phyloP scores from a whole-genome alignment of 1,140 invertebrate species.

The Drosophila arawakana region DNA sequence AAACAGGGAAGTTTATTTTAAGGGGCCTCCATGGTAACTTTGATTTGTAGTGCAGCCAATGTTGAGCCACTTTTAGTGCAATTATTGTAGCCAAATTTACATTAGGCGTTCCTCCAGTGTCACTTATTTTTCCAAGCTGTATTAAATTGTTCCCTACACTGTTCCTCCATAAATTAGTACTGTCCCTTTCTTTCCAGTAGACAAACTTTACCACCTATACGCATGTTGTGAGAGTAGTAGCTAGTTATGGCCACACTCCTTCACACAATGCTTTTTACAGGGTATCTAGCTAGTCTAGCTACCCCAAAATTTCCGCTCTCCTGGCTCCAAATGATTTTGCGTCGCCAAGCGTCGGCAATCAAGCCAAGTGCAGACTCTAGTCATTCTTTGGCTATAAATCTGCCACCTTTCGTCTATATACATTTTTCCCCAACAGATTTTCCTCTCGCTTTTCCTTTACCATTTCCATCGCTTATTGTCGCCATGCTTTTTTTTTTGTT shows the following conservation, averaged over 20 bases:
- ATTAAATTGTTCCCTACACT: too few species aligned
- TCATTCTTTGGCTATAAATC: constrained; percentile 30
- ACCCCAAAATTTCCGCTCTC: not conserved
- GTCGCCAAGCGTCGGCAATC: constrained; percentile 52
- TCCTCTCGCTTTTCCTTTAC: not conserved
- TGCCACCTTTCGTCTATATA: constrained; percentile 7
- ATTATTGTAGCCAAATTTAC: too few species aligned
- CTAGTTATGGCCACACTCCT: too few species aligned
- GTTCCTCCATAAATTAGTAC: too few species aligned
- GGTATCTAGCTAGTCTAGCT: not conserved
- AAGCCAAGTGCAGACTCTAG: constrained; percentile 67
- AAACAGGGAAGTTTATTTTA: not conserved
- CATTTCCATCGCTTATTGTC: not conserved
- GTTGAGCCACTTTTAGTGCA: too few species aligned
- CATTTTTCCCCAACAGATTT: not conserved
- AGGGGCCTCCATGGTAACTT: not conserved
- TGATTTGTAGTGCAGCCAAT: not conserved
- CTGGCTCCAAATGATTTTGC: constrained; percentile 13
- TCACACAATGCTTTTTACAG: not conserved
- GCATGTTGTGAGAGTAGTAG: too few species aligned
- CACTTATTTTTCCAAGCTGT: too few species aligned
- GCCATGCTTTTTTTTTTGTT: not conserved
- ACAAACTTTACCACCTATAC: too few species aligned
- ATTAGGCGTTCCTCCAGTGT: too few species aligned
- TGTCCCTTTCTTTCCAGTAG: too few species aligned